These are phyloP conservation scores for Apomyelois bistriatella DNA, from an alignment of 2,888 invertebrate genomes.

Conservation along the genomic window DNA sequence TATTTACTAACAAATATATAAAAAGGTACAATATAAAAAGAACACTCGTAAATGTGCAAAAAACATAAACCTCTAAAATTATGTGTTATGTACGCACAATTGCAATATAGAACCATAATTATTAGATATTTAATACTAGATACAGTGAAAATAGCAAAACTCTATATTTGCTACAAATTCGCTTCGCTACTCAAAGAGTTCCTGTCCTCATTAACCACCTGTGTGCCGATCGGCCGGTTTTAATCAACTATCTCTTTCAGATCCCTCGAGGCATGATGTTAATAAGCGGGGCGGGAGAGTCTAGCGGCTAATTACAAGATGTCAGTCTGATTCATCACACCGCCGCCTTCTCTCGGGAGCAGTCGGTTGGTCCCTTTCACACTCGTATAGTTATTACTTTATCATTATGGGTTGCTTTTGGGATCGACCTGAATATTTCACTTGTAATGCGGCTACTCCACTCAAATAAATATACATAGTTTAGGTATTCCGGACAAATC, in stretches of 20 bases:
- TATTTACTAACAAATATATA: no score
- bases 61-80: no score
- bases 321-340: constrained; percentile 16
- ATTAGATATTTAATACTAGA: no score
- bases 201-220: constrained; percentile 4
- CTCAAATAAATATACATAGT: no score
- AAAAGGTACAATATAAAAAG: no score
- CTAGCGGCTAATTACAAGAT: constrained; percentile 1
- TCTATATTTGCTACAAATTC: not conserved
- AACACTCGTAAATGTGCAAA: no score
- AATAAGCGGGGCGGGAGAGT: constrained; percentile 18
- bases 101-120: no score
- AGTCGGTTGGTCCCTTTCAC: no score
- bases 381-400: not conserved
- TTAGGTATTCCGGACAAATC: no score
- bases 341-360: not conserved
- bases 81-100: no score
- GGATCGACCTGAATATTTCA: no score
- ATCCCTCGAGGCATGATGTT: constrained; percentile 18
- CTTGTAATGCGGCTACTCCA: not conserved
- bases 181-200: constrained; percentile 1
- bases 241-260: constrained; percentile 24
- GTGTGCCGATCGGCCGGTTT: constrained; percentile 14
- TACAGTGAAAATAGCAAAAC: no score
- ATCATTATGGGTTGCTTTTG: not conserved